phyloP scores from a whole-genome alignment of 30 jellyfish, hydroid and myxozoan species.

The Turritopsis rubra region DNA sequence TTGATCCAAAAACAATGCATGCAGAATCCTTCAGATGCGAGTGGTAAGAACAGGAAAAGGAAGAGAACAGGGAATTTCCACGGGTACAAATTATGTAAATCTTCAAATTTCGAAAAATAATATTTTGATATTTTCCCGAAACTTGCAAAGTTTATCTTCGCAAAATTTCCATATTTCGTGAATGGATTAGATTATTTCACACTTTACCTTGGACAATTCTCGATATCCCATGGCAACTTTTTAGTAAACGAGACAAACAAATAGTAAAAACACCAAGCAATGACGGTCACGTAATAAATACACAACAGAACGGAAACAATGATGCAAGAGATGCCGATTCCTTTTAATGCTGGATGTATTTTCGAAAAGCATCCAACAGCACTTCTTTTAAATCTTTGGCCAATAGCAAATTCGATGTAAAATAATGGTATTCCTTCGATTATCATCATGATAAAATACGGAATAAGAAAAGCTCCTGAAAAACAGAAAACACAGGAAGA shows the following conservation, averaged over 20 bases:
- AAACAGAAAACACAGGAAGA: neutral
- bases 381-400: slow-evolving; percentile 77
- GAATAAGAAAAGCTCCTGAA: slow-evolving; percentile 83
- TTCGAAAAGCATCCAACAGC: slow-evolving; percentile 73
- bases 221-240: slow-evolving; percentile 57
- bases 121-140: too few relatives aligned
- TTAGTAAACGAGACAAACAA: slow-evolving; percentile 60
- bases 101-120: too few relatives aligned
- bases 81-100: too few relatives aligned
- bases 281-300: slow-evolving; percentile 74
- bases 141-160: too few relatives aligned
- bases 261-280: slow-evolving; percentile 81
- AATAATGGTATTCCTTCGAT: slow-evolving; percentile 91
- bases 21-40: too few relatives aligned
- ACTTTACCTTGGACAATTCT: slow-evolving; percentile 55
- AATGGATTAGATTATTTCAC: too few relatives aligned
- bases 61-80: too few relatives aligned
- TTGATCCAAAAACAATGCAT: too few relatives aligned
- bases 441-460: slow-evolving; percentile 80
- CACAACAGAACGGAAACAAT: slow-evolving; percentile 67
- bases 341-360: slow-evolving; percentile 77
- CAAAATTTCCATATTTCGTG: too few relatives aligned
- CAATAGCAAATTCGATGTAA: slow-evolving; percentile 82
- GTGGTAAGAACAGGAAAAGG: too few relatives aligned
- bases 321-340: slow-evolving; percentile 77